Percentiles rank a stretch among this genome's conserved stretches.
These are phyloP conservation scores for Volucella zonaria DNA, from an alignment of 2,888 invertebrate genomes.

Conservation along the genomic window DNA sequence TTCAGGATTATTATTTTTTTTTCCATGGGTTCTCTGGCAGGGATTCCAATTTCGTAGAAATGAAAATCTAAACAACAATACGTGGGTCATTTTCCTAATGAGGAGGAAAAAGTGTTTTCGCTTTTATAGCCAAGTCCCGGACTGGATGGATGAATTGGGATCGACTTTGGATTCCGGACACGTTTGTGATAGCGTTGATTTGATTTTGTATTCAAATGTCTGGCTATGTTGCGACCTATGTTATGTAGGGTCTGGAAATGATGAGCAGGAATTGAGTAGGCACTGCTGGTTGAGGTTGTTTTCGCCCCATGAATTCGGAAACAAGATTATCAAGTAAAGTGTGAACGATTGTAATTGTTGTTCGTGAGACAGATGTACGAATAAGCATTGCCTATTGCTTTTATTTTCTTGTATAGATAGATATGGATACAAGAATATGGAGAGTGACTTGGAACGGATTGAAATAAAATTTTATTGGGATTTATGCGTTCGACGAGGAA, in stretches of 20 bases:
- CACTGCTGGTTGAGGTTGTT: slow-evolving; percentile 28
- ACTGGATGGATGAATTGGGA: slow-evolving; percentile 46
- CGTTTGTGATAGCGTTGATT: slow-evolving; percentile 65
- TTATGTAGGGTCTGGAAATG: slow-evolving; percentile 6
- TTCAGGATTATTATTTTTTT: slow-evolving; percentile 32
- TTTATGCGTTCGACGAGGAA: neutral
- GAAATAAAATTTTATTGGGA: slow-evolving; percentile 8
- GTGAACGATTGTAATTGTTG: slow-evolving; percentile 42
- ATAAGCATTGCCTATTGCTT: neutral
- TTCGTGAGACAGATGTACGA: slow-evolving; percentile 6
- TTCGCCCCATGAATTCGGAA: slow-evolving; percentile 38
- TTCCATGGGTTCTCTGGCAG: slow-evolving; percentile 10
- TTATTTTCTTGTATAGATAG: neutral
- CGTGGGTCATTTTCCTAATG: slow-evolving; percentile 73
- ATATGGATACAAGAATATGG: neutral
- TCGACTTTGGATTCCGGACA: slow-evolving; percentile 59
- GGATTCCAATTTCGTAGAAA: slow-evolving; percentile 42
- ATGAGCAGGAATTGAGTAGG: neutral
- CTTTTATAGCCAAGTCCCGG: slow-evolving; percentile 53
- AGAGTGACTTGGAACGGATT: neutral
- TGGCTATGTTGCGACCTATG: slow-evolving; percentile 15
- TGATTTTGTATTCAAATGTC: slow-evolving; percentile 70
- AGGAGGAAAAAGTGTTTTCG: slow-evolving; percentile 57
- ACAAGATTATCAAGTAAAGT: slow-evolving; percentile 49
- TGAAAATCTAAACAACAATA: slow-evolving; percentile 68